A percentile compares a stretch with the other conserved stretches of the same genome.
Evolutionary conservation across 1,140 invertebrate species (phyloP).

Genomic region (Saxidomus purpurata): DNA sequence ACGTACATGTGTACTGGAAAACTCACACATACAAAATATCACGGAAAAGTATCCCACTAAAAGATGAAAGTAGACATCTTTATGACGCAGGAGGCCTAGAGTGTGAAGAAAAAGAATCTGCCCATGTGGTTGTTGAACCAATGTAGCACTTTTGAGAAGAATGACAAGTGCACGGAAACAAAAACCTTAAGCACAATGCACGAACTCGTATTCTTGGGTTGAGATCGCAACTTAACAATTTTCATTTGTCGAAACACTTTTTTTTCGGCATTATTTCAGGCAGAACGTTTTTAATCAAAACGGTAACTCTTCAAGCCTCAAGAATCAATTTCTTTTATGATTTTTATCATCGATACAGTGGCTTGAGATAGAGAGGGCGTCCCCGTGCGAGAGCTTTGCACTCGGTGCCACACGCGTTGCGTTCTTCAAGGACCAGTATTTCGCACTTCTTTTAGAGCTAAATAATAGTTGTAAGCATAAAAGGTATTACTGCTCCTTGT

Average conservation of each 20-base stretch:
- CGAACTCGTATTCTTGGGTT: background rate
- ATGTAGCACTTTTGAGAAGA: background rate
- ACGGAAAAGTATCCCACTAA: too few species aligned
- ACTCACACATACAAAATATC: too few species aligned
- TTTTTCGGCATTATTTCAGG: background rate
- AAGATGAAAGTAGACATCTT: too few species aligned
- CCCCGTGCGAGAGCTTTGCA: conserved; percentile 13
- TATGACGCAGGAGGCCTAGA: too few species aligned
- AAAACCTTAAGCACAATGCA: background rate
- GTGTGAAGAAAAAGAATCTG: background rate
- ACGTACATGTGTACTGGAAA: too few species aligned
- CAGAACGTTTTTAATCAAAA: background rate
- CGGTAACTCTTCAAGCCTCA: background rate
- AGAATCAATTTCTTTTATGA: background rate
- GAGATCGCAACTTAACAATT: background rate
- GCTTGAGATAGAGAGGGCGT: background rate
- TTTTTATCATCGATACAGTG: conserved; percentile 9
- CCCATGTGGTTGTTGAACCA: background rate
- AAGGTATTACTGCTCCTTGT: conserved; percentile 15
- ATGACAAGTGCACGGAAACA: background rate
- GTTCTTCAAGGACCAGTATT: conserved; percentile 1
- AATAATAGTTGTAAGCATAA: conserved; percentile 35
- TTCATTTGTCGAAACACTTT: background rate
- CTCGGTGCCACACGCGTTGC: background rate
- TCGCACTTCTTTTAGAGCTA: background rate